Conservation (phyloP, 2,113 vertebrate genomes). For the Plotosus lineatus region DNA sequence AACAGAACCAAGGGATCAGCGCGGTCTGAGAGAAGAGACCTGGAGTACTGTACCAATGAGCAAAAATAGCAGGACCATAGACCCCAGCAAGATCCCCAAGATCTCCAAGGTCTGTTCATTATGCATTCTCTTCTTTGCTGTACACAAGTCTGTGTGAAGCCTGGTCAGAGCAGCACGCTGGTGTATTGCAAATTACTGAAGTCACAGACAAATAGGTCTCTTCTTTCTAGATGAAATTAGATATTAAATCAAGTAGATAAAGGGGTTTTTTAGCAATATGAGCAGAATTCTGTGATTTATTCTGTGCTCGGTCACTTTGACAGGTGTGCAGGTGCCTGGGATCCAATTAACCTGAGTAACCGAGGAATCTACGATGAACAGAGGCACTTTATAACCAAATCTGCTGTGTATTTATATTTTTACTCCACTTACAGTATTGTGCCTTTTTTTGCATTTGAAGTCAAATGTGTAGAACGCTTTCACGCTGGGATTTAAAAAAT, state of each 20-base stretch:
- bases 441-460: no score
- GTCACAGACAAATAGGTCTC: not conserved
- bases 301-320: not conserved
- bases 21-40: constrained; percentile 84
- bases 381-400: not conserved
- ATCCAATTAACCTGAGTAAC: not conserved
- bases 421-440: not conserved
- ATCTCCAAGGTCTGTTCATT: constrained; percentile 89
- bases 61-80: constrained; percentile 94
- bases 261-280: not conserved
- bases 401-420: not conserved
- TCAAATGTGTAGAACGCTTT: no score
- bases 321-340: not conserved
- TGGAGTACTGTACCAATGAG: constrained; percentile 97
- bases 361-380: not conserved
- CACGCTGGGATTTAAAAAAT: no score
- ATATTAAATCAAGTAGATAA: not conserved
- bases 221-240: not conserved
- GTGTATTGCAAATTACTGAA: not conserved
- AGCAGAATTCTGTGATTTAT: no score
- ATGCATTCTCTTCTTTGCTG: not conserved
- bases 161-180: not conserved
- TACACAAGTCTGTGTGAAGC: no score
- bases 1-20: constrained; percentile 72
- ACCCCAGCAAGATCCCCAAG: constrained; percentile 97